Conservation (phyloP, 1,140 invertebrate species). For the Pygmarrhopalites habei region DNA sequence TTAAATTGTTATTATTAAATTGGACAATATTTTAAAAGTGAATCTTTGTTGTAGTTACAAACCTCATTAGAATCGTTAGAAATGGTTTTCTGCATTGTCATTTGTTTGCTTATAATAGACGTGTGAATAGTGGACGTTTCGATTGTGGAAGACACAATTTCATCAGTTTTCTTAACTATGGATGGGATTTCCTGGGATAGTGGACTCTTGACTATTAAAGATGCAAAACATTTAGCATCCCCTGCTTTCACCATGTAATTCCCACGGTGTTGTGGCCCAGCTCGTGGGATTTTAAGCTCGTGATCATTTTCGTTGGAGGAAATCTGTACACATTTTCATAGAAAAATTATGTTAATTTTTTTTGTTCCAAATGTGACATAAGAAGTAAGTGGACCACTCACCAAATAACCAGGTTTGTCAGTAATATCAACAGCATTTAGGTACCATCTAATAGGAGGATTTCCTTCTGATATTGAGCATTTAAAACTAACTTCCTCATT, state of each 20-base stretch:
- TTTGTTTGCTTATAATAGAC: background rate
- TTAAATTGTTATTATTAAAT: background rate
- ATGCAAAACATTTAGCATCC: constrained; percentile 72
- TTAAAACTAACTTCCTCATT: constrained; percentile 66
- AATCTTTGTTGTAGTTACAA: no score
- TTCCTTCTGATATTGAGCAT: constrained; percentile 57
- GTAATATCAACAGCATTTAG: constrained; percentile 57
- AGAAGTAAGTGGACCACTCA: constrained; percentile 37
- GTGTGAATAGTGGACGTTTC: background rate
- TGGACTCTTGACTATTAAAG: constrained; percentile 59
- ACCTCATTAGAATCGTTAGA: no score
- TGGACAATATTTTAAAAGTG: background rate
- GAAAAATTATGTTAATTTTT: background rate
- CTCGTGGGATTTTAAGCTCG: constrained; percentile 53
- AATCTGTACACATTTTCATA: constrained; percentile 9
- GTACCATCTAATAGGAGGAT: constrained; percentile 69
- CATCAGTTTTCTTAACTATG: background rate
- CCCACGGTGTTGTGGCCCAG: constrained; percentile 58
- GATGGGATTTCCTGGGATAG: constrained; percentile 7
- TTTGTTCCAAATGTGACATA: no score
- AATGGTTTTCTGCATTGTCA: background rate
- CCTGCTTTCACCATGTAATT: constrained; percentile 70
- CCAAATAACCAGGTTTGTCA: constrained; percentile 47
- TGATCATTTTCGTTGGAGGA: constrained; percentile 41
- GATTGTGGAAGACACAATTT: background rate